Evolutionary conservation across 2,113 vertebrate genomes (phyloP).

Genomic region (Tyto alba): DNA sequence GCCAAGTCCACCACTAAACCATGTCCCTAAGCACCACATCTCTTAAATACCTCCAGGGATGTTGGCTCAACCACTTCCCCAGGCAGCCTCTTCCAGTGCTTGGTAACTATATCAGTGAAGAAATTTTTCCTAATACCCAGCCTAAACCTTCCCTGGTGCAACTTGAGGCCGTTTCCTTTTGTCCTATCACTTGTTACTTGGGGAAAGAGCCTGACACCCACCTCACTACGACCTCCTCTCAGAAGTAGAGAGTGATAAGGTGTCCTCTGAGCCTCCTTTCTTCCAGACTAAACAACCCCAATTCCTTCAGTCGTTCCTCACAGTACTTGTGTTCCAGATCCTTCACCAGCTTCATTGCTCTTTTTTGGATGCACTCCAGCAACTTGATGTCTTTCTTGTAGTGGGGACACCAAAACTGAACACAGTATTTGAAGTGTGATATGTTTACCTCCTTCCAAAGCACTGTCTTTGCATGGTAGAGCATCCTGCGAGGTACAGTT

Average conservation of each 20-base stretch:
- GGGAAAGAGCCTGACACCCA: background rate
- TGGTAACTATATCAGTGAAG: background rate
- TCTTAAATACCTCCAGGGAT: background rate
- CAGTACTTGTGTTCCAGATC: background rate
- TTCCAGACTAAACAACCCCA: background rate
- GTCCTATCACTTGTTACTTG: fast-evolving
- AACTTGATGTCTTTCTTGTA: background rate
- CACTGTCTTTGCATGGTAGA: background rate
- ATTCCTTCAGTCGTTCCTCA: background rate
- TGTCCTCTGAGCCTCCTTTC: background rate
- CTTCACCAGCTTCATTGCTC: background rate
- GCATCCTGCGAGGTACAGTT: background rate
- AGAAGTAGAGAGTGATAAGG: background rate
- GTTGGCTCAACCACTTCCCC: background rate
- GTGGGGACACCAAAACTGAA: background rate
- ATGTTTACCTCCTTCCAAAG: background rate
- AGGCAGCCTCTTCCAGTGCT: background rate
- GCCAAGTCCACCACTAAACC: background rate
- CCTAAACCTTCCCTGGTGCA: background rate
- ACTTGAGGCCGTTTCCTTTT: background rate
- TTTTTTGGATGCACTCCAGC: fast-evolving
- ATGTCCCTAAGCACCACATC: background rate
- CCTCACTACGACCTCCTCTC: background rate
- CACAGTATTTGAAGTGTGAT: background rate
- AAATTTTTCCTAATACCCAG: background rate